These are phyloP conservation scores for Rhagophthalmus giganteus DNA, from an alignment of 2,888 invertebrate species.

Conservation along the genomic window DNA sequence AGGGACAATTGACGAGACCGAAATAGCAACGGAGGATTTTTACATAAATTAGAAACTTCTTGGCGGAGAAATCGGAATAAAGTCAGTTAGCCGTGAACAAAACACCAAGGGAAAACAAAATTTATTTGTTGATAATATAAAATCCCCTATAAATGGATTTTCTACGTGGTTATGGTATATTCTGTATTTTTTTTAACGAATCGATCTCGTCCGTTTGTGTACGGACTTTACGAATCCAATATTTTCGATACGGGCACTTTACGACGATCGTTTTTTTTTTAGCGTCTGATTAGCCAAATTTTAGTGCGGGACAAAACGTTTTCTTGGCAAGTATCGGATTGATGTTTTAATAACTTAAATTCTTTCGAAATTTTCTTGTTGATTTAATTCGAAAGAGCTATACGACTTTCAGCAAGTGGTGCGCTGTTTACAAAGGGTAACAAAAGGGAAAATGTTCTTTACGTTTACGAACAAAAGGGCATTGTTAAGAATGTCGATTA, in stretches of 20 bases:
- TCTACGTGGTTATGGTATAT: background rate
- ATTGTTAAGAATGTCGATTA: slow-evolving; percentile 28
- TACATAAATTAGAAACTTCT: background rate
- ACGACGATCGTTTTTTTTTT: too few species aligned
- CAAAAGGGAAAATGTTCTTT: slow-evolving; percentile 26
- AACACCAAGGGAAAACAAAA: background rate
- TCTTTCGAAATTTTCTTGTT: slow-evolving; percentile 11
- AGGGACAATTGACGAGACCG: background rate
- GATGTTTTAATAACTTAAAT: slow-evolving; percentile 4
- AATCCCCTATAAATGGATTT: background rate
- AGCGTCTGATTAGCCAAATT: background rate
- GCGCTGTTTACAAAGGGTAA: slow-evolving; percentile 20
- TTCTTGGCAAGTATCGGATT: background rate
- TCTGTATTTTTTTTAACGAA: too few species aligned
- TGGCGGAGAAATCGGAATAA: background rate
- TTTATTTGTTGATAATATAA: background rate
- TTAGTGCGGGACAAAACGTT: background rate
- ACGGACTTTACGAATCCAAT: too few species aligned
- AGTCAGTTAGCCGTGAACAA: background rate
- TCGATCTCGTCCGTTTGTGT: too few species aligned
- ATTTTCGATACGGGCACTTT: too few species aligned
- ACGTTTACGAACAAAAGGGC: slow-evolving; percentile 23
- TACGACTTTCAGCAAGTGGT: slow-evolving; percentile 18
- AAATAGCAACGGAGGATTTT: background rate
- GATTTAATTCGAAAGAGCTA: slow-evolving; percentile 23